Percentiles rank a stretch among this genome's conserved stretches.
These are phyloP conservation scores for Spinibarbus caldwelli DNA, from an alignment of 2,797 vertebrate species.

Conservation along the genomic window DNA sequence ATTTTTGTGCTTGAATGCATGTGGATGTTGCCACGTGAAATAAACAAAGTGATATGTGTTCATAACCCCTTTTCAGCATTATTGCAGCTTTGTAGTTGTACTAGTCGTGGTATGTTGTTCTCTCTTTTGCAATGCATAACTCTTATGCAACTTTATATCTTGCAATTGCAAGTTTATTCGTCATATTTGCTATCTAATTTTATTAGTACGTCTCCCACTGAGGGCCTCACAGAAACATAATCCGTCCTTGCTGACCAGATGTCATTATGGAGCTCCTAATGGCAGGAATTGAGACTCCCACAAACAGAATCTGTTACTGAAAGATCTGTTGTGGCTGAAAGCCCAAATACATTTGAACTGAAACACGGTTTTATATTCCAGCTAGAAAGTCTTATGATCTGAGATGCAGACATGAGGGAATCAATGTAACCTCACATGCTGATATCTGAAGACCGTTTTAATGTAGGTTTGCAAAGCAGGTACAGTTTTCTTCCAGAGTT, in stretches of 20 bases:
- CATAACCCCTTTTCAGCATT: neutral
- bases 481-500: neutral
- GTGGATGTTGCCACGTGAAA: neutral
- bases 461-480: neutral
- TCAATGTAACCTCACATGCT: neutral
- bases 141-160: neutral
- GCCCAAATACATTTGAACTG: neutral
- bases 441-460: neutral
- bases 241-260: constrained; percentile 15
- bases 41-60: neutral
- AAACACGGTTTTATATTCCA: neutral
- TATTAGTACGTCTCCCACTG: neutral
- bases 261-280: constrained; percentile 12
- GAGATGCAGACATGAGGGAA: neutral
- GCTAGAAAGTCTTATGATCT: neutral
- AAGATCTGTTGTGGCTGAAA: neutral
- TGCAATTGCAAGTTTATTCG: neutral
- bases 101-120: neutral
- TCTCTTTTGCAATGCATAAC: too few species aligned
- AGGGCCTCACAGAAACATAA: neutral
- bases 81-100: neutral
- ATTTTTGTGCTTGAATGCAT: neutral
- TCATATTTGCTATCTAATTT: neutral
- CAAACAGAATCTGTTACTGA: neutral
- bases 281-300: neutral